Conservation (phyloP, 2,888 invertebrate genomes). For the Tricholauxania praeusta region DNA sequence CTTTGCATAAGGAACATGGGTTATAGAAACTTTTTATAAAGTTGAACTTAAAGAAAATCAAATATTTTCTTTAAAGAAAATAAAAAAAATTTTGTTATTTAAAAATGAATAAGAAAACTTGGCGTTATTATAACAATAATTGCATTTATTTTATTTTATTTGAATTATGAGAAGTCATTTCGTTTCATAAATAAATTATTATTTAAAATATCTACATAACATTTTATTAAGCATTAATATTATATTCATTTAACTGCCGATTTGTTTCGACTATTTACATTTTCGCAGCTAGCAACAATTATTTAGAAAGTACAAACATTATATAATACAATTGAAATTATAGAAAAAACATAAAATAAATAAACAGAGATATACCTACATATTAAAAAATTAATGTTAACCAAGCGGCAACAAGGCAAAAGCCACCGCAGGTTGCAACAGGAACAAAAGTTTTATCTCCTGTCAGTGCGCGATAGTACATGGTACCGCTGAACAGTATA, state of each 20-base stretch:
- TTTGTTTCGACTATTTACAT: conserved; percentile 7
- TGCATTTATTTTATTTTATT: too few species aligned
- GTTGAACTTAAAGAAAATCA: too few species aligned
- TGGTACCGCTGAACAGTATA: conserved; percentile 88
- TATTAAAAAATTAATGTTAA: conserved; percentile 80
- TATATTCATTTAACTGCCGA: conserved; percentile 1
- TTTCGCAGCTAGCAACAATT: conserved; percentile 7
- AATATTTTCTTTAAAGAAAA: conserved; percentile 13
- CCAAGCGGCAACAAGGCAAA: conserved; percentile 91
- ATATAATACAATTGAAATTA: background rate
- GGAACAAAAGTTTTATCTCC: conserved; percentile 79
- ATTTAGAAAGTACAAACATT: background rate
- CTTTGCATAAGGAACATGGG: too few species aligned
- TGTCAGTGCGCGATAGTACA: conserved; percentile 90
- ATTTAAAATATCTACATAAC: too few species aligned
- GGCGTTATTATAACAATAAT: conserved; percentile 3
- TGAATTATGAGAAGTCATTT: too few species aligned
- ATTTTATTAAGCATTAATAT: too few species aligned
- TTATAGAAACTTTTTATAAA: too few species aligned
- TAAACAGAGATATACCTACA: conserved; percentile 6
- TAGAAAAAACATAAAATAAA: conserved; percentile 28
- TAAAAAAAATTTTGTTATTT: background rate
- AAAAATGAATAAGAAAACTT: conserved; percentile 6
- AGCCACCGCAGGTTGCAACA: conserved; percentile 89
- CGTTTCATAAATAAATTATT: too few species aligned